These are phyloP conservation scores for Suncus etruscus DNA, from an alignment of 2,113 vertebrate genomes.

Conservation along the genomic window DNA sequence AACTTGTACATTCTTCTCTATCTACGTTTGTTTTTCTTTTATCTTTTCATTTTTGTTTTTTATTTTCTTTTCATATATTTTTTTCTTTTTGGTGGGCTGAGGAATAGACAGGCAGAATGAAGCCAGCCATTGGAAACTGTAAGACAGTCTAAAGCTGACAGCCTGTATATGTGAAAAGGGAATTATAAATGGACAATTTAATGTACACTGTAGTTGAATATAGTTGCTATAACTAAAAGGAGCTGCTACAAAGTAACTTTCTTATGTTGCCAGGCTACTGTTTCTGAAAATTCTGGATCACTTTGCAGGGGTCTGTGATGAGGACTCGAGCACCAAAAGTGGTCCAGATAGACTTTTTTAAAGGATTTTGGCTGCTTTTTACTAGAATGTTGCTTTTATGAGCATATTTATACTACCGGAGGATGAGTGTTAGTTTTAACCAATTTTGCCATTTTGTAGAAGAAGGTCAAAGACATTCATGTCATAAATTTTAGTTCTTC, in stretches of 20 bases:
- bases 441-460: slow-evolving; percentile 91
- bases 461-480: slow-evolving; percentile 82
- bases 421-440: slow-evolving; percentile 89
- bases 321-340: slow-evolving; percentile 86
- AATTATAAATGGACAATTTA: slow-evolving; percentile 88
- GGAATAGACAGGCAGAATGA: slow-evolving; percentile 90
- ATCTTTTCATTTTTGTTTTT: slow-evolving; percentile 71
- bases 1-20: slow-evolving; percentile 85
- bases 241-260: slow-evolving; percentile 90
- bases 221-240: slow-evolving; percentile 88
- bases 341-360: slow-evolving; percentile 84
- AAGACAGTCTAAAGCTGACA: slow-evolving; percentile 89
- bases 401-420: slow-evolving; percentile 94
- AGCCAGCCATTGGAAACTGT: slow-evolving; percentile 86
- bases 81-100: slow-evolving; percentile 78
- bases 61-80: slow-evolving; percentile 27
- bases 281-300: slow-evolving; percentile 89
- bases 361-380: slow-evolving; percentile 92
- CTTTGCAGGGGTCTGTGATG: slow-evolving; percentile 87
- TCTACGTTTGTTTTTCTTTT: slow-evolving; percentile 82
- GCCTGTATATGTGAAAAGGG: slow-evolving; percentile 88
- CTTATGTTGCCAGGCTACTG: slow-evolving; percentile 94
- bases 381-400: slow-evolving; percentile 92
- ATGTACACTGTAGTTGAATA: slow-evolving; percentile 89
- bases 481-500: slow-evolving; percentile 85